Base-by-base conservation (phyloP, 2,113 vertebrate species). In the Pavo muticus region DNA sequence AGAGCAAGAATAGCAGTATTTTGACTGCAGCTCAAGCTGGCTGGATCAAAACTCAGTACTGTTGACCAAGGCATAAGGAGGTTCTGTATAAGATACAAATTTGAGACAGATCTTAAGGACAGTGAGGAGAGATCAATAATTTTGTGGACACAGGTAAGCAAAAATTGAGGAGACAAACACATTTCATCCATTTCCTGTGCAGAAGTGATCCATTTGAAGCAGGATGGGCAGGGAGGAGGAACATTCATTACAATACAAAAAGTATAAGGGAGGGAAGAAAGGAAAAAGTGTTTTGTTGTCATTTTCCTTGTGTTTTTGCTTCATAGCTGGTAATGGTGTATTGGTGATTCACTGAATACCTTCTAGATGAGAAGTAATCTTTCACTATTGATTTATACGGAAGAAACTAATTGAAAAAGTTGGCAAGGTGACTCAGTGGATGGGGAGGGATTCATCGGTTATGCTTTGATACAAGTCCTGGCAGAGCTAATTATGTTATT, bases 331-430 rank as follows among this genome's bases (percentile, higher is more conserved):
- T 93, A 76, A 68, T 78, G 65, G 80, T 91, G 69, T 96, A 88
- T 91, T 96, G 88, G 50, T 84, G 69, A 93, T 91, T 93, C 63
- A 95, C 81, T 95, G 84, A 63, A 39, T 70, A 47, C 15, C 32
- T 95, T 90, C 87, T 80, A 72, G 87, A 68, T 86, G 94, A 91
- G 68, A 95, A 84, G 83, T 93, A 69, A 94, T 94, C 67, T 80
- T 90, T 97, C 90, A 91, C 44, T 88, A 59, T 74, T 93, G 90
- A 95, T 96, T 95, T 96, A 89, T 95, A 96, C 87, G 67, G 40
- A 84, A 56, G 80, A 92, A 92, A 72, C 67, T 95, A 94, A 94
- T 84, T 91, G 80, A 54, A 72, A 89, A 78, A 87, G 67, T 92
- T 96, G 91, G 74, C 80, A 92, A 95, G 84, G 67, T 94, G 91